Evolutionary conservation across 2,888 invertebrate genomes (phyloP).

Genomic region (Conchocele bisecta): DNA sequence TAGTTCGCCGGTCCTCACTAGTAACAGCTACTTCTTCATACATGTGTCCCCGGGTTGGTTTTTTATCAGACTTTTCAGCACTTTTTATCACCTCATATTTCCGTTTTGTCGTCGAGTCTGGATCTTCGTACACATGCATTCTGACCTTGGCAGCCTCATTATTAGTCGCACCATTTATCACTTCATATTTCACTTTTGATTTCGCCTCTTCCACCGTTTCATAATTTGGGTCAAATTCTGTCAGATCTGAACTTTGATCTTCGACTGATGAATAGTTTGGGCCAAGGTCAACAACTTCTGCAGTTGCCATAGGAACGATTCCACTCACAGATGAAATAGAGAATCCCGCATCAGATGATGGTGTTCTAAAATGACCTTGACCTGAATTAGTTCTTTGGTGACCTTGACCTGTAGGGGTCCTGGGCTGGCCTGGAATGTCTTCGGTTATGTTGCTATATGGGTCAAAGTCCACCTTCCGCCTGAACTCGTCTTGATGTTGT

Average conservation of each 20-base stretch:
- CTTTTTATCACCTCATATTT: conserved; percentile 45
- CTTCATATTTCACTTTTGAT: conserved; percentile 61
- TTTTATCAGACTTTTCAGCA: conserved; percentile 24
- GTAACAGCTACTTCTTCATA: conserved; percentile 72
- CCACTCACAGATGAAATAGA: conserved; percentile 35
- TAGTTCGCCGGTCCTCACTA: conserved; percentile 52
- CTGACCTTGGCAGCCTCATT: conserved; percentile 33
- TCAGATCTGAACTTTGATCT: conserved; percentile 3
- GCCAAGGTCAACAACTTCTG: conserved; percentile 45
- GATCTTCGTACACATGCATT: conserved; percentile 65
- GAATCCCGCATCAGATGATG: conserved; percentile 37
- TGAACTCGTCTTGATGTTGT: conserved; percentile 59
- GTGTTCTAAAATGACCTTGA: conserved; percentile 50
- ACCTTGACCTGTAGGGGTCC: conserved; percentile 26
- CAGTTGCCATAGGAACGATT: conserved; percentile 40
- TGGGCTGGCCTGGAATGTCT: conserved; percentile 10
- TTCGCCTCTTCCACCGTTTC: conserved; percentile 77
- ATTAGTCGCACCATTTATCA: conserved; percentile 45
- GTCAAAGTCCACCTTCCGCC: conserved; percentile 49
- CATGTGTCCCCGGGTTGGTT: conserved; percentile 62
- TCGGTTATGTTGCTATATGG: conserved; percentile 32
- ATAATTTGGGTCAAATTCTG: conserved; percentile 69
- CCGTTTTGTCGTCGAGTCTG: conserved; percentile 61
- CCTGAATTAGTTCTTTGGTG: conserved; percentile 42
- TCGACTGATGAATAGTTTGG: conserved; percentile 5